Conservation (phyloP, 2,797 vertebrate species). For the Enteromius viviparus region DNA sequence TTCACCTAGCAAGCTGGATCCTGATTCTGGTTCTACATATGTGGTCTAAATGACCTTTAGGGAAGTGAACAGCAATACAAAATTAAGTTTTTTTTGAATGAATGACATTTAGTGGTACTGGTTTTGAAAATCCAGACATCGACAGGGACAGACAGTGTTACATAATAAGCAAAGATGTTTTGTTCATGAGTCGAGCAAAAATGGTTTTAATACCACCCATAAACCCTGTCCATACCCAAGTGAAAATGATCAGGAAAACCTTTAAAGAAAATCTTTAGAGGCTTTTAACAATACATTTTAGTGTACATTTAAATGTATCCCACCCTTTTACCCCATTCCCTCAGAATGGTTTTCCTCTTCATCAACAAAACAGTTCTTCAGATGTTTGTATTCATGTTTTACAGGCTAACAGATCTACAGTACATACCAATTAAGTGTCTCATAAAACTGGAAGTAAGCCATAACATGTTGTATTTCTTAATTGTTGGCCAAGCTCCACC, state of each 20-base stretch:
- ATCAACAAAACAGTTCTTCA: not conserved
- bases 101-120: slow-evolving; percentile 23
- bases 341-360: slow-evolving; percentile 30
- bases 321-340: slow-evolving; percentile 58
- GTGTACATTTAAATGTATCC: slow-evolving; percentile 66
- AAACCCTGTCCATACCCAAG: slow-evolving; percentile 44
- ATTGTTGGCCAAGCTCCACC: slow-evolving; percentile 2
- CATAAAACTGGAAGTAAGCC: slow-evolving; percentile 30
- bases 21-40: slow-evolving; percentile 27
- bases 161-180: slow-evolving; percentile 56
- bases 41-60: slow-evolving; percentile 21
- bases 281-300: slow-evolving; percentile 58
- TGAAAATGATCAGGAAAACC: slow-evolving; percentile 56
- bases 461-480: slow-evolving; percentile 1
- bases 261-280: slow-evolving; percentile 57
- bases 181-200: slow-evolving; percentile 30
- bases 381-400: slow-evolving; percentile 22
- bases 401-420: not conserved
- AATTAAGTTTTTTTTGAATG: not conserved
- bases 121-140: slow-evolving; percentile 14
- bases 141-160: slow-evolving; percentile 52
- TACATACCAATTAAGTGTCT: slow-evolving; percentile 1
- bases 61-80: not conserved
- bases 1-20: slow-evolving; percentile 19
- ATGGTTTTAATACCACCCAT: slow-evolving; percentile 50